Evolutionary conservation across 2,113 vertebrate genomes (phyloP).

Genomic region (Bos javanicus): DNA sequence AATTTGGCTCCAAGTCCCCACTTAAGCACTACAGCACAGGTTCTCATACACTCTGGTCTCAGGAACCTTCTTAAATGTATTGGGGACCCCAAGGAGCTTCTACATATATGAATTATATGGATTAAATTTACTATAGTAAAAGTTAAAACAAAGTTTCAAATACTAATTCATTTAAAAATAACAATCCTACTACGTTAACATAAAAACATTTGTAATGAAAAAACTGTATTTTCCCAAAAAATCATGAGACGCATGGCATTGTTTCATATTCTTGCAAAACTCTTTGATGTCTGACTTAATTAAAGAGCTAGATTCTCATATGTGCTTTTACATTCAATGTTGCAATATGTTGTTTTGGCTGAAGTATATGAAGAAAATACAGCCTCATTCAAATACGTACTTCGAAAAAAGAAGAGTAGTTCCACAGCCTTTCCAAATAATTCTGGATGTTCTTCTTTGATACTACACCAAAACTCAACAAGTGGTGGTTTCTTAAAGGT

Average conservation of each 20-base stretch:
- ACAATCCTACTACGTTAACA: background rate
- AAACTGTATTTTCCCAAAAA: background rate
- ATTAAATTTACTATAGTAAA: slow-evolving; percentile 22
- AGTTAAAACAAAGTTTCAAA: slow-evolving; percentile 12
- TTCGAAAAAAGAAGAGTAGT: background rate
- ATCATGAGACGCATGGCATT: background rate
- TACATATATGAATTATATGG: background rate
- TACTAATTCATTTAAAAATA: slow-evolving; percentile 16
- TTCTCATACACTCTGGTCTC: background rate
- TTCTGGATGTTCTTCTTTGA: slow-evolving; percentile 3
- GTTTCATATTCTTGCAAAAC: slow-evolving; percentile 11
- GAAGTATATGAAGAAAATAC: background rate
- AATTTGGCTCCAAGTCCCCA: background rate
- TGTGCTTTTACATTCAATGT: background rate
- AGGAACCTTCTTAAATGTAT: slow-evolving; percentile 3
- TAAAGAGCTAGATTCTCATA: background rate
- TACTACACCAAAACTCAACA: slow-evolving; percentile 21
- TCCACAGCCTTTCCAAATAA: slow-evolving; percentile 8
- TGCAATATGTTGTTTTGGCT: background rate
- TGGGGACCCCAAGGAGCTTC: background rate
- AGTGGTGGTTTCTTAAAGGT: background rate
- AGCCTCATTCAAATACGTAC: background rate
- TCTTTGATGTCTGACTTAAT: background rate
- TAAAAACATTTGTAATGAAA: background rate
- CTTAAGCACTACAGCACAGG: background rate